Conservation (phyloP, 1,140 invertebrate genomes). For the Rhagoletis pomonella region DNA sequence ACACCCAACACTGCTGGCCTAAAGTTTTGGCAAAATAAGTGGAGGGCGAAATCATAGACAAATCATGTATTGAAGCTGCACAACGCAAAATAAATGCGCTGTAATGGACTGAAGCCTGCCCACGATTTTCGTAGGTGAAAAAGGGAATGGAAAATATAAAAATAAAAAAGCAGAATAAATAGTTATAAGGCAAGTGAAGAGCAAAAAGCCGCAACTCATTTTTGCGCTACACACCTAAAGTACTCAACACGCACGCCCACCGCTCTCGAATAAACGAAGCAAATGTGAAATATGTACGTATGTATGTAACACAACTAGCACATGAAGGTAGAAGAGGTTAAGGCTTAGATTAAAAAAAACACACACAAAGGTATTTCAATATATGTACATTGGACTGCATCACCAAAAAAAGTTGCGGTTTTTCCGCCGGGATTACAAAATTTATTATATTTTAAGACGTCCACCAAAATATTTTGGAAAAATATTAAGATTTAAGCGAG, state of each 20-base stretch:
- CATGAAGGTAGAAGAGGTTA: neutral
- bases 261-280: neutral
- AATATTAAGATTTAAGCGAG: too few species aligned
- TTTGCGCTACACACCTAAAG: neutral
- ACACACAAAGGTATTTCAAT: neutral
- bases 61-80: too few species aligned
- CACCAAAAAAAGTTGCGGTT: too few species aligned
- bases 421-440: too few species aligned
- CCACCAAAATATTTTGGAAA: too few species aligned
- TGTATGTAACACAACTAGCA: neutral
- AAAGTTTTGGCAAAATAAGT: too few species aligned
- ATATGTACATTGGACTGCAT: too few species aligned
- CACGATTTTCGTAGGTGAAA: neutral
- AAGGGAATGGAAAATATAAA: neutral
- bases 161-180: neutral
- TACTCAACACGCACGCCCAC: neutral
- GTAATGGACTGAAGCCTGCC: neutral
- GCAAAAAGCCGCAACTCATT: constrained; percentile 1
- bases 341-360: neutral
- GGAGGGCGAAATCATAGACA: too few species aligned
- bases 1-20: too few species aligned
- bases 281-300: neutral
- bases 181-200: neutral
- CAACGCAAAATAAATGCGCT: neutral
- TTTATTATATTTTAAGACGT: too few species aligned